A percentile compares a stretch with the other conserved stretches of the same genome.
phyloP scores from a whole-genome alignment of 2,113 vertebrate genomes.

The Telmatochromis bifrenatus region DNA sequence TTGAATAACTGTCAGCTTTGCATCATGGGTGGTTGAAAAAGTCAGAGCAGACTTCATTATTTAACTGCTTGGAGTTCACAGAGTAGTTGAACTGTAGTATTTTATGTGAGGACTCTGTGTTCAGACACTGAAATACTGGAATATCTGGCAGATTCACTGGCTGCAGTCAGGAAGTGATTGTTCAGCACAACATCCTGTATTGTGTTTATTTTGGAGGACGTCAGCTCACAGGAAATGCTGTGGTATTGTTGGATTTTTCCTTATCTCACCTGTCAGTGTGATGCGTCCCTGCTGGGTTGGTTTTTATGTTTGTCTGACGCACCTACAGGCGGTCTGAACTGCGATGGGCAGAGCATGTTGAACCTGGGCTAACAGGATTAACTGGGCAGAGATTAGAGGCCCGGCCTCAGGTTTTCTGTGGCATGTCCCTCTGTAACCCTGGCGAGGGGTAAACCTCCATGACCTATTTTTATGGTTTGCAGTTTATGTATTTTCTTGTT shows the following conservation, averaged over 20 bases:
- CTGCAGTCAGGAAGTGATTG: conserved; percentile 12
- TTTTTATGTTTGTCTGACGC: background rate
- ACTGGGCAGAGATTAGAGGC: conserved; percentile 33
- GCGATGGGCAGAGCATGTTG: conserved; percentile 1
- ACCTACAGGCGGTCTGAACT: background rate
- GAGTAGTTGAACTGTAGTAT: background rate
- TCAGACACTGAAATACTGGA: background rate
- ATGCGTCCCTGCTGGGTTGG: background rate
- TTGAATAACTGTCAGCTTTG: background rate
- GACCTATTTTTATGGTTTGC: background rate
- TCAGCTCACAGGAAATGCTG: conserved; percentile 6
- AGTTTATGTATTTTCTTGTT: background rate
- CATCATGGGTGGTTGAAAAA: background rate
- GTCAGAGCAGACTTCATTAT: background rate
- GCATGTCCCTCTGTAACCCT: background rate
- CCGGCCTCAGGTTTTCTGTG: background rate
- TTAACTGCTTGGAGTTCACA: background rate
- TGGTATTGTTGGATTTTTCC: background rate
- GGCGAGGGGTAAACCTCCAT: background rate
- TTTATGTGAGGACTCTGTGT: background rate
- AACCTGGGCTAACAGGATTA: conserved; percentile 48
- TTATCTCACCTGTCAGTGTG: background rate
- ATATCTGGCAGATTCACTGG: background rate
- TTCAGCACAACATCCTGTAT: background rate
- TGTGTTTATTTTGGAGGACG: background rate